Percentiles rank a stretch among this genome's conserved stretches.
phyloP scores from a whole-genome alignment of 2,888 invertebrate genomes.

The Amblyteles armatorius region DNA sequence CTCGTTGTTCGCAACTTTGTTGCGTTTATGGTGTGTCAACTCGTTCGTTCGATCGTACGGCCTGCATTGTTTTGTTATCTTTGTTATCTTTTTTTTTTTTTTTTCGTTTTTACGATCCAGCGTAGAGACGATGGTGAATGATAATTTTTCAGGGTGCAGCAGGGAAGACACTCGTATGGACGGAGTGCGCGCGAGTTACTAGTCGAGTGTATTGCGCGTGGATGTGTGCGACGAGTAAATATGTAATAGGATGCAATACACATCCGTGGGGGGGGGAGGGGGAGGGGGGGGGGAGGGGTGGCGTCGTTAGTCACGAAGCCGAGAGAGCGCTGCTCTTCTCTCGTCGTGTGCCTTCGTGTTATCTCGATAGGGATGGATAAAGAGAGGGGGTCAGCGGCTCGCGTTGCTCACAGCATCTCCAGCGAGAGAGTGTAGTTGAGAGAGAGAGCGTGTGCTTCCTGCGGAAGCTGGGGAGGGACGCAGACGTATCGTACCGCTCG shows the following conservation, averaged over 20 bases:
- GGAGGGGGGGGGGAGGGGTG: too few relatives aligned
- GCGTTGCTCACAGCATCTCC: neutral
- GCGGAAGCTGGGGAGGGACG: too few relatives aligned
- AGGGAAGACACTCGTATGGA: conserved; percentile 14
- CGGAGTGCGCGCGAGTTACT: conserved; percentile 14
- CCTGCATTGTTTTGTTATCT: neutral
- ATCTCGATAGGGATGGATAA: neutral
- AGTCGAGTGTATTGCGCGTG: neutral
- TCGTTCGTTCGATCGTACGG: neutral
- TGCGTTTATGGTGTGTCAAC: neutral
- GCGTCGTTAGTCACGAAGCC: conserved; percentile 15
- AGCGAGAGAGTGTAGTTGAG: too few relatives aligned
- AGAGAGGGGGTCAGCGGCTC: neutral
- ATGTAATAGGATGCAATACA: conserved; percentile 15
- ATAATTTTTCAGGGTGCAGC: conserved; percentile 18
- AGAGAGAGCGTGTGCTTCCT: too few relatives aligned
- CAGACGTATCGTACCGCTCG: too few relatives aligned
- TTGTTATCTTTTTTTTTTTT: neutral
- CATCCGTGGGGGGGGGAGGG: conserved; percentile 2
- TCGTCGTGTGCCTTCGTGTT: neutral
- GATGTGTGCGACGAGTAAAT: conserved; percentile 6
- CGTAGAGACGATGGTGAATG: conserved; percentile 1
- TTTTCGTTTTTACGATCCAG: neutral
- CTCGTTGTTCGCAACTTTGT: neutral
- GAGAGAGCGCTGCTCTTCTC: conserved; percentile 17